Conservation (phyloP, 1,140 invertebrate genomes). For the Heliconius hewitsoni region DNA sequence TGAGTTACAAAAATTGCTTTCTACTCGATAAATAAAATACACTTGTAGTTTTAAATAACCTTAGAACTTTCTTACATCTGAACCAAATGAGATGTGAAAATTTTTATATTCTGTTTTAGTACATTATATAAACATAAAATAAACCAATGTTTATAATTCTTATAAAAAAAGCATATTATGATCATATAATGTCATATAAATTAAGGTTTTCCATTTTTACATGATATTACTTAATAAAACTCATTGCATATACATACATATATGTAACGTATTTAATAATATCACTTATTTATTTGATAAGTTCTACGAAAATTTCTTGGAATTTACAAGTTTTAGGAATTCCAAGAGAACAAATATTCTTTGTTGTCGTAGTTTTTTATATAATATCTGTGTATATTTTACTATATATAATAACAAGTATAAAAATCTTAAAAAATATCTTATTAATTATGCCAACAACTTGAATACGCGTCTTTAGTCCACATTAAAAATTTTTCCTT, state of each 20-base stretch:
- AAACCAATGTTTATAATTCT: not conserved
- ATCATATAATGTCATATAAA: too few species aligned
- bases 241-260: not conserved
- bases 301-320: not conserved
- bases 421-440: conserved; percentile 17
- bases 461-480: not conserved
- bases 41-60: too few species aligned
- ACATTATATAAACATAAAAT: too few species aligned
- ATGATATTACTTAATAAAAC: not conserved
- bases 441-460: not conserved
- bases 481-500: not conserved
- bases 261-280: conserved; percentile 7
- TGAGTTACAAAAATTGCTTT: not conserved
- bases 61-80: not conserved
- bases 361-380: not conserved
- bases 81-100: not conserved
- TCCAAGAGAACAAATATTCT: not conserved
- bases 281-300: not conserved
- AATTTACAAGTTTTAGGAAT: not conserved
- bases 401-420: not conserved
- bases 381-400: not conserved
- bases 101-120: not conserved
- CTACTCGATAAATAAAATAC: not conserved
- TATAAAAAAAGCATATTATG: too few species aligned
- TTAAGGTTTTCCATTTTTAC: not conserved